Evolutionary conservation across 2,113 vertebrate genomes (phyloP).

Genomic region (Eurystomus gularis): DNA sequence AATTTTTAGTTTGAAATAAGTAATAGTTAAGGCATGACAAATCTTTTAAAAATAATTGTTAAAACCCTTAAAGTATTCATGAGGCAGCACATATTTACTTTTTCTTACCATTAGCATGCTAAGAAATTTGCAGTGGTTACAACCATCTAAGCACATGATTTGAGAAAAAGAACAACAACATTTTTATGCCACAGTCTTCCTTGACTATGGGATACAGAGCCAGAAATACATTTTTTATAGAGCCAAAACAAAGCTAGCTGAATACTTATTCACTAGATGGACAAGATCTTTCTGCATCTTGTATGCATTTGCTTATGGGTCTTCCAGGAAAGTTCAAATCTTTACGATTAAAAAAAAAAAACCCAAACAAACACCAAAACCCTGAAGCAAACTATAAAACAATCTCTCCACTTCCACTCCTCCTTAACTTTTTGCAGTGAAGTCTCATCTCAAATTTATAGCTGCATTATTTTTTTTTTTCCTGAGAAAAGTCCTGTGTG

Average conservation of each 20-base stretch:
- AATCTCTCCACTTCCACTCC: neutral
- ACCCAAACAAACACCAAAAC: neutral
- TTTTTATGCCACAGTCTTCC: neutral
- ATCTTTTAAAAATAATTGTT: neutral
- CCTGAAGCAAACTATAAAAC: neutral
- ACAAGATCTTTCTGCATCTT: neutral
- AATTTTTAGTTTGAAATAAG: slow-evolving; percentile 35
- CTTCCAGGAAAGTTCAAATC: neutral
- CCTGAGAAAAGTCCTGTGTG: neutral
- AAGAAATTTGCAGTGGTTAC: neutral
- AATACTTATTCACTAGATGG: neutral
- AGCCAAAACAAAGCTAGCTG: neutral
- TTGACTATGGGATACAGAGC: neutral
- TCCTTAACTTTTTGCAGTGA: neutral
- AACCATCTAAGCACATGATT: neutral
- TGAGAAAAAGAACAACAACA: neutral
- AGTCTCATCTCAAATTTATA: neutral
- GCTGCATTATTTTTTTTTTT: fast-evolving
- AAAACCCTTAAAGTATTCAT: neutral
- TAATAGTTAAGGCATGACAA: neutral
- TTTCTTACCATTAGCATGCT: neutral
- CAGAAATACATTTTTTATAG: neutral
- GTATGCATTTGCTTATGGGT: neutral
- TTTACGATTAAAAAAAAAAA: neutral
- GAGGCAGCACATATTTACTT: neutral